Evolutionary conservation across 2,888 invertebrate genomes (phyloP).

Genomic region (Agrochola lota): DNA sequence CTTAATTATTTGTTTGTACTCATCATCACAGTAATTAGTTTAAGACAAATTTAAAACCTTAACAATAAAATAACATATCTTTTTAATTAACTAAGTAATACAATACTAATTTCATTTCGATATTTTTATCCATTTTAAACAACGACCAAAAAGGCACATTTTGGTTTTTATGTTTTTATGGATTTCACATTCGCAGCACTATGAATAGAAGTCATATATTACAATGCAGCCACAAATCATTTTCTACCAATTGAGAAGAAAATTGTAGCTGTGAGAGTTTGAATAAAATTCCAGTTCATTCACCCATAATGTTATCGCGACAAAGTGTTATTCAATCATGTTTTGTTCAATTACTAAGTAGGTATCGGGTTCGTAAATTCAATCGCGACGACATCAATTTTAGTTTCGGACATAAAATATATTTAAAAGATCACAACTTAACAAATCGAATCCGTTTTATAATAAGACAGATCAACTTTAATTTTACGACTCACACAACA

Average conservation of each 20-base stretch:
- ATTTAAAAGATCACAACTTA: too few relatives aligned
- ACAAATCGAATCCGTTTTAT: too few relatives aligned
- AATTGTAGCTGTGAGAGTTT: slow-evolving; percentile 39
- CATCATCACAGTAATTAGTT: background rate
- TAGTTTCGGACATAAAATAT: too few relatives aligned
- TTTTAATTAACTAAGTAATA: background rate
- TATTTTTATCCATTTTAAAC: background rate
- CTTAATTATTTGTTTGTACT: background rate
- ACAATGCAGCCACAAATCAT: slow-evolving; percentile 41
- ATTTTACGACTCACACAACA: too few relatives aligned
- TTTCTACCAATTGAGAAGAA: slow-evolving; percentile 48
- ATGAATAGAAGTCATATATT: slow-evolving; percentile 46
- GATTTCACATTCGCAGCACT: slow-evolving; percentile 28
- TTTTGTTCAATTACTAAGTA: background rate
- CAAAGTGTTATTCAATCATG: slow-evolving; percentile 19
- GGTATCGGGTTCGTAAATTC: too few relatives aligned
- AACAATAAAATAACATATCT: background rate
- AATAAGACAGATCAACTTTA: too few relatives aligned
- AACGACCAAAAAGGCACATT: background rate
- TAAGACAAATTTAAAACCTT: background rate
- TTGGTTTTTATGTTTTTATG: slow-evolving; percentile 28
- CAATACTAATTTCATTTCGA: background rate
- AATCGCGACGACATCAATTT: too few relatives aligned
- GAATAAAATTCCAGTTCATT: slow-evolving; percentile 29
- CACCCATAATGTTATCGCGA: slow-evolving; percentile 11